Evolutionary conservation across 2,113 vertebrate genomes (phyloP).

Genomic region (Cynocephalus volans): DNA sequence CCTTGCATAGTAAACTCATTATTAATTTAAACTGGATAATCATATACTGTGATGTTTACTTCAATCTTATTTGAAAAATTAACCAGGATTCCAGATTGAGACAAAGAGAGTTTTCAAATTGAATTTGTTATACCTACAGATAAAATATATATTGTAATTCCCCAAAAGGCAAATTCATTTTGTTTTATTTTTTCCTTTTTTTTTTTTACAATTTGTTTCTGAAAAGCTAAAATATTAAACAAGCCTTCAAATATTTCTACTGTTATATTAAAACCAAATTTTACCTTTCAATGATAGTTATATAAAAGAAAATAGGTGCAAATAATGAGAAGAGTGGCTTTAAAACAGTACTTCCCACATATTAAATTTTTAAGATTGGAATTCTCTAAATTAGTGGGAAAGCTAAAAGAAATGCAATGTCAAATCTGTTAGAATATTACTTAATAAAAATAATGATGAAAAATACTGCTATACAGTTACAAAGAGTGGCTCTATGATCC

Average conservation of each 20-base stretch:
- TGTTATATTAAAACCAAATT: conserved; percentile 1
- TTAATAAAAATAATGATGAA: conserved; percentile 1
- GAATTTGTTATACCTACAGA: conserved; percentile 53
- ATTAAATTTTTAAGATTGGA: conserved; percentile 19
- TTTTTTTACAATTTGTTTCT: conserved; percentile 27
- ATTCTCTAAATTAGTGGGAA: conserved; percentile 19
- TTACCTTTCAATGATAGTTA: background rate
- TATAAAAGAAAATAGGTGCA: background rate
- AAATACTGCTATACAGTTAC: background rate
- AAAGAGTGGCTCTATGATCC: conserved; percentile 43
- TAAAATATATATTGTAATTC: conserved; percentile 46
- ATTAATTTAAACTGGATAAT: conserved; percentile 63
- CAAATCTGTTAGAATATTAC: conserved; percentile 53
- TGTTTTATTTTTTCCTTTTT: conserved; percentile 7
- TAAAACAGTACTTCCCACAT: background rate
- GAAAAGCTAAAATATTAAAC: conserved; percentile 24
- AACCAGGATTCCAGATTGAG: conserved; percentile 23
- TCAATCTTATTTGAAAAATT: conserved; percentile 67
- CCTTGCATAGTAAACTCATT: conserved; percentile 31
- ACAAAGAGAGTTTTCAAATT: conserved; percentile 30
- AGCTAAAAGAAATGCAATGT: conserved; percentile 33
- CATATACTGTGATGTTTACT: conserved; percentile 47
- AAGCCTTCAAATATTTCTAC: conserved; percentile 49
- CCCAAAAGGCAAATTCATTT: conserved; percentile 47
- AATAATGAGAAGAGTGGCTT: conserved; percentile 54